These are phyloP conservation scores for Synanthedon vespiformis DNA, from an alignment of 2,888 invertebrate species.

Conservation along the genomic window DNA sequence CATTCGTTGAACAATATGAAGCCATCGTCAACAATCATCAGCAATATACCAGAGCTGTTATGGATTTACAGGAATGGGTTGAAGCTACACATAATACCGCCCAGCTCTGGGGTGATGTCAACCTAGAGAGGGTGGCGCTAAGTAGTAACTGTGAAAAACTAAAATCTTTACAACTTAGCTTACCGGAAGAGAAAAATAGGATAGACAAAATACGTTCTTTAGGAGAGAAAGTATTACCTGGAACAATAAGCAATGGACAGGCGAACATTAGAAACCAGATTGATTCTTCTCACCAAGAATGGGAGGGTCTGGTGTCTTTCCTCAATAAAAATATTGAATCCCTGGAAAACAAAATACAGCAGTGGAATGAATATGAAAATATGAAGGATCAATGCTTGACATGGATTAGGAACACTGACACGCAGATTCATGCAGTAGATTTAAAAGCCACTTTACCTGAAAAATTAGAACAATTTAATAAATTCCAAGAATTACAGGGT, in stretches of 20 bases:
- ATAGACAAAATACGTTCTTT: conserved; percentile 83
- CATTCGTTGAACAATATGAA: conserved; percentile 87
- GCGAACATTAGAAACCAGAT: conserved; percentile 88
- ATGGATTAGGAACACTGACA: conserved; percentile 92
- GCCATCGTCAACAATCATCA: conserved; percentile 90
- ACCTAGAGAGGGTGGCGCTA: conserved; percentile 84
- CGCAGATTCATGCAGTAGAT: conserved; percentile 87
- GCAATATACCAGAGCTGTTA: conserved; percentile 86
- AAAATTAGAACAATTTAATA: conserved; percentile 87
- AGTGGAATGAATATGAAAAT: conserved; percentile 92
- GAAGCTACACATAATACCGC: conserved; percentile 87
- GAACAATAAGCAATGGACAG: conserved; percentile 86
- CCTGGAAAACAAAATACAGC: conserved; percentile 85
- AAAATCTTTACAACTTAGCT: conserved; percentile 80
- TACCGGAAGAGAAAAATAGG: conserved; percentile 88
- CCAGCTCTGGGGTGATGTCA: conserved; percentile 84
- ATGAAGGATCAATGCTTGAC: conserved; percentile 85
- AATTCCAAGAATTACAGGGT: conserved; percentile 83
- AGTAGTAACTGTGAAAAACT: conserved; percentile 89
- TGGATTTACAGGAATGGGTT: conserved; percentile 89
- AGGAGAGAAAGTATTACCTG: conserved; percentile 92
- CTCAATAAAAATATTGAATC: conserved; percentile 82
- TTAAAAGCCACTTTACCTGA: conserved; percentile 84
- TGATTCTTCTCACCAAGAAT: conserved; percentile 89
- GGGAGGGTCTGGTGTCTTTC: conserved; percentile 84